phyloP scores from a whole-genome alignment of 2,888 invertebrate species.

The Cataglyphis altisquamis region DNA sequence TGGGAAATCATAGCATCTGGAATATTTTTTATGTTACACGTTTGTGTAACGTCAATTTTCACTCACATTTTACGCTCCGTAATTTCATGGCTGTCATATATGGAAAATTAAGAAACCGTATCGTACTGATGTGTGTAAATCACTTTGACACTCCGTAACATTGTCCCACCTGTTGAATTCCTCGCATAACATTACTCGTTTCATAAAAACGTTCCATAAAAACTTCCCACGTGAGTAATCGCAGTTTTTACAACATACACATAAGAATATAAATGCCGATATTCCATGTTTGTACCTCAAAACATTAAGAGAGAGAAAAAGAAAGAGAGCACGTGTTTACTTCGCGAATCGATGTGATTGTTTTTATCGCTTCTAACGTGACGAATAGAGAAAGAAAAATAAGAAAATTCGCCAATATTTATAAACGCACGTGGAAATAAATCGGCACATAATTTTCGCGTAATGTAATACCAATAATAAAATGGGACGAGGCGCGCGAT shows the following conservation, averaged over 20 bases:
- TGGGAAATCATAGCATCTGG: background rate
- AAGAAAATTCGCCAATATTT: slow-evolving; percentile 18
- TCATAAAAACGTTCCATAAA: slow-evolving; percentile 53
- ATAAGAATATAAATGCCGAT: slow-evolving; percentile 26
- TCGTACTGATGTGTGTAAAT: slow-evolving; percentile 59
- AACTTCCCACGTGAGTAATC: slow-evolving; percentile 59
- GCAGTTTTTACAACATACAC: slow-evolving; percentile 28
- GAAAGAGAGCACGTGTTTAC: slow-evolving; percentile 29
- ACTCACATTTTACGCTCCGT: background rate
- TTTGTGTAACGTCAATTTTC: slow-evolving; percentile 5
- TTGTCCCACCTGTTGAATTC: slow-evolving; percentile 60
- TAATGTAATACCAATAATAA: slow-evolving; percentile 41
- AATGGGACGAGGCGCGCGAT: slow-evolving; percentile 43
- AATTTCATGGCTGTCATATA: slow-evolving; percentile 4
- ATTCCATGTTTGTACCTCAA: slow-evolving; percentile 37
- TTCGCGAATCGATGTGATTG: background rate
- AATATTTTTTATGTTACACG: background rate
- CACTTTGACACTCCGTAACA: slow-evolving; percentile 57
- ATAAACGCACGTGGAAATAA: slow-evolving; percentile 8
- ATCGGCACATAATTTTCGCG: slow-evolving; percentile 22
- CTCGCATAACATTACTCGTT: slow-evolving; percentile 25
- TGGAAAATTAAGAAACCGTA: slow-evolving; percentile 55
- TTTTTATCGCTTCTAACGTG: slow-evolving; percentile 31
- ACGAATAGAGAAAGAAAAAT: slow-evolving; percentile 31
- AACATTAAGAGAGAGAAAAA: background rate